Evolutionary conservation across 2,797 vertebrate species (phyloP), one percentile per base, ranked within the genome.

Genomic region (Oryzias dopingdopingensis): DNA sequence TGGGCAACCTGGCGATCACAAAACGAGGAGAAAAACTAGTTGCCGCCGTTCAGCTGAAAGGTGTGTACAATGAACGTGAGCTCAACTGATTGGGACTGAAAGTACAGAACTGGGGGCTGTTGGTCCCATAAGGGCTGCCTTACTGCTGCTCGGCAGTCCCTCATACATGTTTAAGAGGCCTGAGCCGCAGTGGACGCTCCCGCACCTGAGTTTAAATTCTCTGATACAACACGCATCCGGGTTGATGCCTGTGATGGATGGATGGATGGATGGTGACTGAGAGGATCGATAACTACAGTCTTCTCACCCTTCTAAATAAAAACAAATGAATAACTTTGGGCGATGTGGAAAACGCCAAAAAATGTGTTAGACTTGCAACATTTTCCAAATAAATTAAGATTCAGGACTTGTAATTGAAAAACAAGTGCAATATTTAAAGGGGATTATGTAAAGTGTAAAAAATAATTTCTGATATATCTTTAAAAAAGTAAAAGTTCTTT

Each of bases 91-190:
- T 82, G 81, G 80, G 77, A 86, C 74, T 67, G 79, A 81, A 80
- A 78, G 77, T 68, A 79, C 82, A 88, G 86, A 88, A 90, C 89
- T 83, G 76, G 84, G 85, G 86, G 88, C 82, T 92, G 89, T 90
- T 91, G 91, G 88, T 91, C 88, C 89, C 88, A 81, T 79, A 86
- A 84, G 91, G 79, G 81, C 76, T 74, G 58, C 76, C 68, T 49
- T 82, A 80, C 67, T n/a, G 56, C 67, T 62, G 78, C 82, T 84
- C 67, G 49, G 85, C 83, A 86, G 76, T 76, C 80, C 79, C 89
- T 92, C 87, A 93, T 91, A 88, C 91, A 93, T 92, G 87, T 92
- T 92, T 92, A 83, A 92, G 77, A 84, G 79, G 68, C 71, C 75
- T 82, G 62, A 71, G 82, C 80, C 26, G 56, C 78, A 77, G 61